phyloP scores from a whole-genome alignment of 1,140 invertebrate genomes.

The Anoplolepis gracilipes region DNA sequence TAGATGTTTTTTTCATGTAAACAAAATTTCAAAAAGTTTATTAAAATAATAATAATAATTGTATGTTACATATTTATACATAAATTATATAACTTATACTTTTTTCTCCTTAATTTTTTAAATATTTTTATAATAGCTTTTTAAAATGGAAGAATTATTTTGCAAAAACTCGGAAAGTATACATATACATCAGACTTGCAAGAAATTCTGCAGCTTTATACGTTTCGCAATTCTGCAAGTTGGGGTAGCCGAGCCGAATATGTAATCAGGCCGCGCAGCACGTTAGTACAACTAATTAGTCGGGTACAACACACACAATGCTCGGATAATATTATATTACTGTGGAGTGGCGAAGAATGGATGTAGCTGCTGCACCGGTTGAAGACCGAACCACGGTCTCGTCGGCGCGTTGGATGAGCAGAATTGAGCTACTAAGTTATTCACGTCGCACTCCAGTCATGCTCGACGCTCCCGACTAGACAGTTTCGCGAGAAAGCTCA shows the following conservation, averaged over 20 bases:
- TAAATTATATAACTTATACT: not conserved
- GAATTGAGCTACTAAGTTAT: constrained; percentile 79
- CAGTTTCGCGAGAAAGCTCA: constrained; percentile 57
- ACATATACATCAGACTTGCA: not conserved
- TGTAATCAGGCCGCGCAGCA: constrained; percentile 78
- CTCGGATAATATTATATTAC: constrained; percentile 81
- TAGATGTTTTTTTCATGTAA: not conserved
- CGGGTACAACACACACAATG: constrained; percentile 81
- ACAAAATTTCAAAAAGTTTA: too few relatives aligned
- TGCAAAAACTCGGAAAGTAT: not conserved
- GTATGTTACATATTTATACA: too few relatives aligned
- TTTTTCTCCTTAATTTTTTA: not conserved
- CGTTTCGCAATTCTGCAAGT: constrained; percentile 38
- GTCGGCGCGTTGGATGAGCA: constrained; percentile 54
- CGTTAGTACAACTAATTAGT: constrained; percentile 81
- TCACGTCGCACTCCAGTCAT: constrained; percentile 80
- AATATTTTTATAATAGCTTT: not conserved
- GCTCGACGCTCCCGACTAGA: constrained; percentile 77
- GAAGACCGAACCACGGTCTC: constrained; percentile 34
- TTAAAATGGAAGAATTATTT: constrained; percentile 6
- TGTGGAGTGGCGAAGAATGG: constrained; percentile 56
- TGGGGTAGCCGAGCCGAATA: constrained; percentile 75
- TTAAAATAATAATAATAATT: too few relatives aligned
- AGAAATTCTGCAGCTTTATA: constrained; percentile 47
- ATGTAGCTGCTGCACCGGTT: constrained; percentile 46